These are phyloP conservation scores for Daboia siamensis DNA, from an alignment of 2,113 vertebrate genomes.

Conservation along the genomic window DNA sequence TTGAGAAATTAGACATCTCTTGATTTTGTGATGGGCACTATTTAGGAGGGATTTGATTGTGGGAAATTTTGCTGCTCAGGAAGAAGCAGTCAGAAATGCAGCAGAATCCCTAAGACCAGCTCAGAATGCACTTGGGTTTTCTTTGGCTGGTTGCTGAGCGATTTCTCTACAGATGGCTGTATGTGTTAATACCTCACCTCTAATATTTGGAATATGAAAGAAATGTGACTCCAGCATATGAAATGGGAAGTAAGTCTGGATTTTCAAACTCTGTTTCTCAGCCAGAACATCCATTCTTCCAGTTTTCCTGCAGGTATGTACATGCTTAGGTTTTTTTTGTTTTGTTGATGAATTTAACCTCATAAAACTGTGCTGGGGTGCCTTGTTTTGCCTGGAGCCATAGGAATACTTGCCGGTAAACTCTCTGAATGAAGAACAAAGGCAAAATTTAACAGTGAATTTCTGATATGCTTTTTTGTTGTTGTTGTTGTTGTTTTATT, in stretches of 20 bases:
- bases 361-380: slow-evolving; percentile 19
- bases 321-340: slow-evolving; percentile 56
- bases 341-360: slow-evolving; percentile 15
- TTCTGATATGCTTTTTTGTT: slow-evolving; percentile 32
- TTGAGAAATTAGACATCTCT: slow-evolving; percentile 37
- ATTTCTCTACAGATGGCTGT: slow-evolving; percentile 17
- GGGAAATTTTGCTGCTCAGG: slow-evolving; percentile 52
- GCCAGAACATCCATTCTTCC: slow-evolving; percentile 74
- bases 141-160: slow-evolving; percentile 38
- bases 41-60: slow-evolving; percentile 74
- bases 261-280: slow-evolving; percentile 74
- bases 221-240: slow-evolving; percentile 38
- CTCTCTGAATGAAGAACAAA: not conserved
- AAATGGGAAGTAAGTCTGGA: slow-evolving; percentile 79
- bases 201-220: slow-evolving; percentile 47
- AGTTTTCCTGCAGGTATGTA: slow-evolving; percentile 83
- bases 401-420: slow-evolving; percentile 16
- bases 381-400: slow-evolving; percentile 12
- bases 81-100: slow-evolving; percentile 63
- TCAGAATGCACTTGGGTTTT: slow-evolving; percentile 31
- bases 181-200: not conserved
- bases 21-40: slow-evolving; percentile 62
- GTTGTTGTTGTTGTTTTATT: not conserved
- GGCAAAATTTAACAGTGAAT: slow-evolving; percentile 18
- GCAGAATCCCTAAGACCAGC: slow-evolving; percentile 61